phyloP scores from a whole-genome alignment of 1,140 invertebrate species.

The Dreissena rostriformis region DNA sequence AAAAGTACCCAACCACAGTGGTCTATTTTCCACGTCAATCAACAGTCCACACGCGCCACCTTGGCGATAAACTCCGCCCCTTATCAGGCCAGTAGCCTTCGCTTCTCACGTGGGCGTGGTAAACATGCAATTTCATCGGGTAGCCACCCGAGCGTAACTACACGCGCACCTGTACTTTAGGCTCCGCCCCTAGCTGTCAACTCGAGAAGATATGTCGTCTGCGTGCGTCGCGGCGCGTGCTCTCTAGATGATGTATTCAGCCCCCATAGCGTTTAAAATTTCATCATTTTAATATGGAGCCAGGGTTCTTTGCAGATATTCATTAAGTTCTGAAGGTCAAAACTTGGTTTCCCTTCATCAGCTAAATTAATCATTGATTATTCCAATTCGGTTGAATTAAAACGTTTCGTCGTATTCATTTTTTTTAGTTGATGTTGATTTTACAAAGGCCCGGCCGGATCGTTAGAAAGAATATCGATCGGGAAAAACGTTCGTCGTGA shows the following conservation, averaged over 20 bases:
- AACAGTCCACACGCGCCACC: conserved; percentile 48
- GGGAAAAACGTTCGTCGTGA: too few species aligned
- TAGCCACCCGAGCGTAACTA: conserved; percentile 36
- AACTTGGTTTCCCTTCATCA: conserved; percentile 31
- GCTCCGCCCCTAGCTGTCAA: conserved; percentile 35
- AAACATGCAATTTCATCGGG: conserved; percentile 20
- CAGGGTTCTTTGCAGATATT: conserved; percentile 43
- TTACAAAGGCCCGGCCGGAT: too few species aligned
- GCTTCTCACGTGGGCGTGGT: conserved; percentile 31
- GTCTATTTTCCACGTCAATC: conserved; percentile 52
- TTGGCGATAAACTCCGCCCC: not conserved
- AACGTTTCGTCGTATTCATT: too few species aligned
- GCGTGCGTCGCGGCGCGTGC: conserved; percentile 51
- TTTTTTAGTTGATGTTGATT: too few species aligned
- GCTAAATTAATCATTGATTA: conserved; percentile 46
- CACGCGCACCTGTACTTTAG: conserved; percentile 51
- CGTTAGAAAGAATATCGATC: too few species aligned
- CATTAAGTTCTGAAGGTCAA: conserved; percentile 45
- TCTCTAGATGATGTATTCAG: conserved; percentile 33
- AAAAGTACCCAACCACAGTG: conserved; percentile 25
- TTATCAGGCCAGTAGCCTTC: not conserved
- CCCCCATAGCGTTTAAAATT: conserved; percentile 48
- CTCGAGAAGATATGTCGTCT: conserved; percentile 41
- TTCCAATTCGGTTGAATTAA: too few species aligned
- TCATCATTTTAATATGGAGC: conserved; percentile 42